Percentiles rank a stretch among this genome's conserved stretches.
Evolutionary conservation across 2,888 invertebrate genomes (phyloP).

Genomic region (Rugalucina vietnamica): DNA sequence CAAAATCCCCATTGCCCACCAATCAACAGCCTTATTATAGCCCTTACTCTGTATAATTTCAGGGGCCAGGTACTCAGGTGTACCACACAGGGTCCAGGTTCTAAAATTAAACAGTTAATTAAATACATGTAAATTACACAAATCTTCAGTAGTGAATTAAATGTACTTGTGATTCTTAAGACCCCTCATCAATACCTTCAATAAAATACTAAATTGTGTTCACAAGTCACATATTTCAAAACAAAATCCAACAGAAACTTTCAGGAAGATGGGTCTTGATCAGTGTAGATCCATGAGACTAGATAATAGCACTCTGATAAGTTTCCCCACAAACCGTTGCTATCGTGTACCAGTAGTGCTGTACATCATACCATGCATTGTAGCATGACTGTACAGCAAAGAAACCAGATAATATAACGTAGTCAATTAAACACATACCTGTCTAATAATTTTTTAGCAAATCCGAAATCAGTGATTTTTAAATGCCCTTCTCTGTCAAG

Average conservation of each 20-base stretch:
- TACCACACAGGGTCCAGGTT: conserved; percentile 98
- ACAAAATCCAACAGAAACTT: no score
- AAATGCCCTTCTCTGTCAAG: conserved; percentile 96
- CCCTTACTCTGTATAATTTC: conserved; percentile 99
- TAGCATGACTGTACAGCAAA: conserved; percentile 98
- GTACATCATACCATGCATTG: no score
- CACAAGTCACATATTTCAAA: no score
- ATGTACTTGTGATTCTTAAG: no score
- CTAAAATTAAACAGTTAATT: conserved; percentile 85
- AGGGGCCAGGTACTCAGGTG: conserved; percentile 96
- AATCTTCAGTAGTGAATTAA: background rate
- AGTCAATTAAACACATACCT: conserved; percentile 84
- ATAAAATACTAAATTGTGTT: no score
- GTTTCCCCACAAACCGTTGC: no score
- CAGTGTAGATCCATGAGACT: no score
- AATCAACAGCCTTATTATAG: conserved; percentile 98
- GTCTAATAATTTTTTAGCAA: conserved; percentile 96
- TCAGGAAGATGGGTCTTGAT: no score
- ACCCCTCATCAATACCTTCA: no score
- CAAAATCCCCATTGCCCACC: conserved; percentile 95
- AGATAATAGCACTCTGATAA: no score
- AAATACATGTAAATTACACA: background rate
- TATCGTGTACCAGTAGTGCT: no score
- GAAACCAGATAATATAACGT: conserved; percentile 92
- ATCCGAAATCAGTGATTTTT: conserved; percentile 99